phyloP scores from a whole-genome alignment of 2,113 vertebrate species.

The Monopterus albus region DNA sequence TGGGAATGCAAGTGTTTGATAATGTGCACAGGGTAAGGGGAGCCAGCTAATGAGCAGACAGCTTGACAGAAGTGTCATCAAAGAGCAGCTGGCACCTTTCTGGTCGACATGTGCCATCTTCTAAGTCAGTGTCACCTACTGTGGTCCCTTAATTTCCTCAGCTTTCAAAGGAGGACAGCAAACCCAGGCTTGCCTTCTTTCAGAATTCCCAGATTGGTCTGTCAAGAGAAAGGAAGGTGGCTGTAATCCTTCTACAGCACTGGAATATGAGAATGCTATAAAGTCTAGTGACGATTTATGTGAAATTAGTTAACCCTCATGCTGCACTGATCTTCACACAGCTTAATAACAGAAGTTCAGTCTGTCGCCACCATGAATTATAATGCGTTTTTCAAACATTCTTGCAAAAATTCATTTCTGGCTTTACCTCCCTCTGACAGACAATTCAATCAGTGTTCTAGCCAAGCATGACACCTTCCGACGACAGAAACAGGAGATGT shows the following conservation, averaged over 20 bases:
- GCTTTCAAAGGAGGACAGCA: slow-evolving; percentile 47
- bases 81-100: slow-evolving; percentile 75
- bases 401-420: slow-evolving; percentile 45
- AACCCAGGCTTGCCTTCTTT: slow-evolving; percentile 31
- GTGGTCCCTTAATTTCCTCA: slow-evolving; percentile 46
- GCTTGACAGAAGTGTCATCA: slow-evolving; percentile 76
- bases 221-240: slow-evolving; percentile 19
- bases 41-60: slow-evolving; percentile 77
- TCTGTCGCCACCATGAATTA: slow-evolving; percentile 50
- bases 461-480: slow-evolving; percentile 95
- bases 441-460: slow-evolving; percentile 95
- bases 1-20: slow-evolving; percentile 70
- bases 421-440: slow-evolving; percentile 77
- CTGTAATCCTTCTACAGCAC: slow-evolving; percentile 27
- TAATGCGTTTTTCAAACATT: slow-evolving; percentile 45
- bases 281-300: slow-evolving; percentile 51
- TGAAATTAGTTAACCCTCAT: slow-evolving; percentile 68
- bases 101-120: slow-evolving; percentile 74
- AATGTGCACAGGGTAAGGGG: slow-evolving; percentile 66
- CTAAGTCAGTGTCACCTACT: slow-evolving; percentile 57
- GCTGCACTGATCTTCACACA: slow-evolving; percentile 61
- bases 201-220: slow-evolving; percentile 50
- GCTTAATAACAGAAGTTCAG: slow-evolving; percentile 57
- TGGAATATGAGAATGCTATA: slow-evolving; percentile 38
- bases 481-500: slow-evolving; percentile 96